phyloP scores from a whole-genome alignment of 2,888 invertebrate species.

The Meganola albula region DNA sequence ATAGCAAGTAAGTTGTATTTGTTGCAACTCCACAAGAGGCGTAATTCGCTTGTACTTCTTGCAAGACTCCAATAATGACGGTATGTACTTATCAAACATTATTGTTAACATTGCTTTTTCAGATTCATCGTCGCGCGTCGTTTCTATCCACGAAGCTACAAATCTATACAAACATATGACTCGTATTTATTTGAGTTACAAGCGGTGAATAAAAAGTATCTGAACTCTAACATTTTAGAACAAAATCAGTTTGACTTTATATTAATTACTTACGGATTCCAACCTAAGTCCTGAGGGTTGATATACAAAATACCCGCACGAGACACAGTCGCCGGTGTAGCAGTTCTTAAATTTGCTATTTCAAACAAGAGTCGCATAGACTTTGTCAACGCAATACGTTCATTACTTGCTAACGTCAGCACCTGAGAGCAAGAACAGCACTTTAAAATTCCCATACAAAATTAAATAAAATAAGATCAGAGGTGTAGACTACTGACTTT shows the following conservation, averaged over 20 bases:
- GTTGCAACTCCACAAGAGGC: conserved; percentile 92
- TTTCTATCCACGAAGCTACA: conserved; percentile 93
- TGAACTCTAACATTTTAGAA: too few species aligned
- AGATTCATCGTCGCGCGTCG: conserved; percentile 81
- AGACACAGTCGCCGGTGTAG: conserved; percentile 97
- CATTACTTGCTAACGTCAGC: conserved; percentile 94
- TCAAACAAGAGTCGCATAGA: conserved; percentile 96
- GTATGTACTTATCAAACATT: conserved; percentile 96
- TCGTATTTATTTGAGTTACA: too few species aligned
- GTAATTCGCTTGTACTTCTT: conserved; percentile 92
- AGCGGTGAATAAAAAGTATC: too few species aligned
- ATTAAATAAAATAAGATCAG: too few species aligned
- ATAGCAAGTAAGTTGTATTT: conserved; percentile 91
- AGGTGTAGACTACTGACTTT: conserved; percentile 77
- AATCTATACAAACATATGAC: too few species aligned
- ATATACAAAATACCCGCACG: conserved; percentile 96
- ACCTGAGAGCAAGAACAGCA: too few species aligned
- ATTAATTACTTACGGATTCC: conserved; percentile 97
- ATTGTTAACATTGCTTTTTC: conserved; percentile 90
- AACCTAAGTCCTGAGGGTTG: conserved; percentile 95
- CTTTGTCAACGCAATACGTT: conserved; percentile 92
- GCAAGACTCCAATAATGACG: conserved; percentile 86
- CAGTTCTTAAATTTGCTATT: conserved; percentile 91
- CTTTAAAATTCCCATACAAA: too few species aligned
- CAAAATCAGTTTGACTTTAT: too few species aligned